phyloP scores from a whole-genome alignment of 2,888 invertebrate genomes.

The Caprella mutica region DNA sequence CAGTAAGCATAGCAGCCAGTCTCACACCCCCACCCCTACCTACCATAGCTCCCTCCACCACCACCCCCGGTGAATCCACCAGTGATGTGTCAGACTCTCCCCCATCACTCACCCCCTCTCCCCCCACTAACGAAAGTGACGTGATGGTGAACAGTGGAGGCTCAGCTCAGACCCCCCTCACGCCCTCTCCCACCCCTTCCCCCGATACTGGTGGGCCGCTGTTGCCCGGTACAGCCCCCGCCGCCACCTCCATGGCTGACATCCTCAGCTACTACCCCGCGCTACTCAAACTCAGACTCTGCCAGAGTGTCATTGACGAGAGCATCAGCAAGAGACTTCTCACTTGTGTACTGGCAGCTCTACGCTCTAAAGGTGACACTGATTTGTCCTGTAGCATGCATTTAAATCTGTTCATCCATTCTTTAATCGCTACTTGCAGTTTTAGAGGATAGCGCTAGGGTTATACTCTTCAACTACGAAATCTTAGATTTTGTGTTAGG shows the following conservation, averaged over 20 bases:
- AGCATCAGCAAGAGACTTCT: conserved; percentile 20
- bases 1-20: no score
- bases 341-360: conserved; percentile 24
- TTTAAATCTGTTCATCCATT: no score
- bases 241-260: not conserved
- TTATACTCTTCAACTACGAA: no score
- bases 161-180: not conserved
- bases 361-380: conserved; percentile 28
- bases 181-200: not conserved
- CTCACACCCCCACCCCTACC: not conserved
- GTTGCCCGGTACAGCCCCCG: conserved; percentile 5
- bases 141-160: not conserved
- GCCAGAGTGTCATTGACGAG: conserved; percentile 17
- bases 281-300: conserved; percentile 10
- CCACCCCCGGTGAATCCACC: not conserved
- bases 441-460: no score
- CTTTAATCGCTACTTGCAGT: no score
- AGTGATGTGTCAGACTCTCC: not conserved
- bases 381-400: no score
- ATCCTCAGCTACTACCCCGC: conserved; percentile 15
- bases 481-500: no score
- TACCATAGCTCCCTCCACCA: not conserved
- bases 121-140: not conserved
- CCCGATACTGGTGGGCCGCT: not conserved
- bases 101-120: not conserved